These are phyloP conservation scores for Mastomys coucha DNA, from an alignment of 2,113 vertebrate genomes.

Conservation along the genomic window DNA sequence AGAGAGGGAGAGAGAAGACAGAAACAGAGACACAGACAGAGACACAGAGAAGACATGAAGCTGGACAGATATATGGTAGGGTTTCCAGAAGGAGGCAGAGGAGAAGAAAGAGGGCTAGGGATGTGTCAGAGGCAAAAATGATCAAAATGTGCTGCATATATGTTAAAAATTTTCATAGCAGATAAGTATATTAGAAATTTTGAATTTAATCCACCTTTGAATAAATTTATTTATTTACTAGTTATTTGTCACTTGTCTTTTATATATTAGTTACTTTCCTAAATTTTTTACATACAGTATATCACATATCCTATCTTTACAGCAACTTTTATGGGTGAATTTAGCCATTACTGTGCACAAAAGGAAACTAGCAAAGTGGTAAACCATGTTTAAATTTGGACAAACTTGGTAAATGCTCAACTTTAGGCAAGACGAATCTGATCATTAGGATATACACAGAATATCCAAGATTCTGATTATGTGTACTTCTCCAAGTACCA, in stretches of 20 bases:
- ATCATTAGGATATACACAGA: neutral
- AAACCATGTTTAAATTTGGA: neutral
- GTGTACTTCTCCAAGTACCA: neutral
- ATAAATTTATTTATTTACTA: neutral
- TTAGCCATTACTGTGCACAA: neutral
- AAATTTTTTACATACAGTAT: neutral
- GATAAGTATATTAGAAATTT: neutral
- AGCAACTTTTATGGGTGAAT: neutral
- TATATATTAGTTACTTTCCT: neutral
- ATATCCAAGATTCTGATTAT: no score
- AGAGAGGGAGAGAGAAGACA: neutral
- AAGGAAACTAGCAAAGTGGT: neutral
- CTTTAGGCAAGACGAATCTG: neutral
- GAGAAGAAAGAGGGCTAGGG: neutral
- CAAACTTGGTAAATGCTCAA: neutral
- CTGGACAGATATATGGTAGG: neutral
- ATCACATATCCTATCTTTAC: neutral
- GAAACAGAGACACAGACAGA: no score
- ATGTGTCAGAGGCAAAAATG: neutral
- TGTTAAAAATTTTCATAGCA: neutral
- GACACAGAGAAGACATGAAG: neutral
- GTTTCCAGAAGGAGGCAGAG: neutral
- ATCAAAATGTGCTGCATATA: neutral
- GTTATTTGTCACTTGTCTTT: neutral
- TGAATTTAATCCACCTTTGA: neutral